Percentiles rank a stretch among this genome's conserved stretches.
These are phyloP conservation scores for Discoglossus pictus DNA, from an alignment of 2,797 vertebrate species.

Conservation along the genomic window DNA sequence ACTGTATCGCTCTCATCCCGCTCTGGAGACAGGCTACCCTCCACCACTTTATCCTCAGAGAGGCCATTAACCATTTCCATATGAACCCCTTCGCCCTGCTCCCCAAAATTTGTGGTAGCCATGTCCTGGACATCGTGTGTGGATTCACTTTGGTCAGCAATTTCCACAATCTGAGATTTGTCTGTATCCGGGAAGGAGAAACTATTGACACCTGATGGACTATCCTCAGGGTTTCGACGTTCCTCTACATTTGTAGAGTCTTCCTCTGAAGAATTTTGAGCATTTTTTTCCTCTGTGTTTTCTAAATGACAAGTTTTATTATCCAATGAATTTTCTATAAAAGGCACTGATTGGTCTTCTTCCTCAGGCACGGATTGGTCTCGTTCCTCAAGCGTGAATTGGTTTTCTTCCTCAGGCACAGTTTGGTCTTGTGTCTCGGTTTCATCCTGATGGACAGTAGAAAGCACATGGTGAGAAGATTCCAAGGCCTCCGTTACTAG, in stretches of 20 bases:
- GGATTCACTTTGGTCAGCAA: constrained; percentile 17
- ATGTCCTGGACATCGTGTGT: neutral
- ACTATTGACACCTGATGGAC: neutral
- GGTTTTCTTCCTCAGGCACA: too few species aligned
- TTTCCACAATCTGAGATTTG: neutral
- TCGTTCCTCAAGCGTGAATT: too few species aligned
- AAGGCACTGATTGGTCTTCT: constrained; percentile 22
- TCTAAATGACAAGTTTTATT: neutral
- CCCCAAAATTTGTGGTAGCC: neutral
- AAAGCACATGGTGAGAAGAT: neutral
- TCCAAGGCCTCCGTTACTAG: neutral
- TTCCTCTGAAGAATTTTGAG: neutral
- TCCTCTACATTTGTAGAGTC: neutral
- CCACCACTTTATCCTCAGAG: neutral
- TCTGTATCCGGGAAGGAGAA: too few species aligned
- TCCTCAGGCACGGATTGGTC: constrained; percentile 20
- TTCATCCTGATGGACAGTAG: neutral
- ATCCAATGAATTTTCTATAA: neutral
- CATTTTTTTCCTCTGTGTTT: neutral
- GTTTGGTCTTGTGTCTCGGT: constrained; percentile 18
- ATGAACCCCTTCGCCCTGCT: neutral
- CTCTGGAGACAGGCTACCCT: neutral
- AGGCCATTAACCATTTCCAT: neutral
- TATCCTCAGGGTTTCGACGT: neutral
- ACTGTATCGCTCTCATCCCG: neutral